Evolutionary conservation across 2,888 invertebrate genomes (phyloP).

Genomic region (Ornithoptera alexandrae): DNA sequence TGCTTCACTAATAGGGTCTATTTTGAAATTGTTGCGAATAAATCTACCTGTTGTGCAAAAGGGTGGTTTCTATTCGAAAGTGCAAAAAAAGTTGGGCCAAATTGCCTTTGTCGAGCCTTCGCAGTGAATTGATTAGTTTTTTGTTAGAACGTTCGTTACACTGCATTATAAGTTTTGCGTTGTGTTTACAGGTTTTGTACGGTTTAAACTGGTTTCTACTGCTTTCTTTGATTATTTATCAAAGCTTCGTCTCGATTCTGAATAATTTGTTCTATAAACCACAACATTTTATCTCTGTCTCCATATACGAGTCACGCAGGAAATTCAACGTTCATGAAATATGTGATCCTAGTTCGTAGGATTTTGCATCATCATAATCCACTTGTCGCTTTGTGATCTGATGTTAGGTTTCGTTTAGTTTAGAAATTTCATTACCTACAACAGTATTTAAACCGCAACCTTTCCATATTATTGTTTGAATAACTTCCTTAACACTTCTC

Average conservation of each 20-base stretch:
- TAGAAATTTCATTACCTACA: no score
- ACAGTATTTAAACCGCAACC: no score
- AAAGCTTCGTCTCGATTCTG: background rate
- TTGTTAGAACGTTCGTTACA: slow-evolving; percentile 17
- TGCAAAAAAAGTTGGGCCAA: slow-evolving; percentile 29
- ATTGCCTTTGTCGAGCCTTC: slow-evolving; percentile 28
- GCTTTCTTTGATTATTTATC: slow-evolving; percentile 28
- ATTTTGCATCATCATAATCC: no score
- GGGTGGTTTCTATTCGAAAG: slow-evolving; percentile 30
- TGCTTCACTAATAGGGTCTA: background rate
- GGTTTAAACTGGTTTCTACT: slow-evolving; percentile 11
- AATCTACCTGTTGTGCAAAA: slow-evolving; percentile 36
- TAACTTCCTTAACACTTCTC: no score
- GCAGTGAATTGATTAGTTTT: slow-evolving; percentile 31
- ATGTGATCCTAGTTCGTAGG: background rate
- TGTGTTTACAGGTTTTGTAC: slow-evolving; percentile 13
- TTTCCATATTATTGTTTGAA: no score
- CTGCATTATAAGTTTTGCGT: slow-evolving; percentile 12
- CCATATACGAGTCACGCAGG: background rate
- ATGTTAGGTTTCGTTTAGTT: no score
- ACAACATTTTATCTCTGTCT: background rate
- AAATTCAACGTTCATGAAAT: background rate
- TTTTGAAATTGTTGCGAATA: background rate
- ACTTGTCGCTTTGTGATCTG: no score
- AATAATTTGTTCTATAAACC: background rate